Evolutionary conservation across 2,797 vertebrate genomes (phyloP), one percentile per base, ranked within the genome.

Genomic region (Sebastes flavidus): DNA sequence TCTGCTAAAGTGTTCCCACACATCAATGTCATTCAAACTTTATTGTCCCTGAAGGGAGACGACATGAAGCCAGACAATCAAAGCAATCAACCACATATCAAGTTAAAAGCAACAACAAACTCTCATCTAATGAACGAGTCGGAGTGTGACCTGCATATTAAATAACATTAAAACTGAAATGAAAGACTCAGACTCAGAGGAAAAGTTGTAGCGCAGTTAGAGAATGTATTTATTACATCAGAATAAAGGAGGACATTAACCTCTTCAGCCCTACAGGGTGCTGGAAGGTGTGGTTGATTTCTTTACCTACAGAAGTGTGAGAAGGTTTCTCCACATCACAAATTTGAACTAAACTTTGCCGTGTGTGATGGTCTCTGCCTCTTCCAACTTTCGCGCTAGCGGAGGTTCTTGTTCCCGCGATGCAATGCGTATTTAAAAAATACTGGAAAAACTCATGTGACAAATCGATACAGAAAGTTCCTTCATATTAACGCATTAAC

Each of bases 61-160:
- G 27, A 42, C 32, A 11, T 38, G 30, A 58, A 42, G 22, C 7
- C 49, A 49, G 9, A 60, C 61, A 78, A 68, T 78, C 63, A 65
- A n/a, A 68, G 58, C 14, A 76, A 82, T 84, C 72, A 79, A 20
- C 81, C 72, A 38, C 81, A 81, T 9, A 27, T 78, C 38, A 61
- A 49, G 42, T 49, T 49, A 49, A 18, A 49, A 49, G 16, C 42
- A 49, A 49, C 42, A 49, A 12, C 42, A 9, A 24, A 7, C 67
- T 6, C 9, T 25, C n/a, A 4, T 6, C 46, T 65, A 12, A 78
- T 55, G 61, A 66, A 60, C 3, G 3, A 16, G 49, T 20, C 8
- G 8, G 4, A 4, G 58, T 42, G 61, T 52, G 60, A 72, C 22
- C 30, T 70, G 81, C 20, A 34, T 77, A 56, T 22, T 55, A 24